Percentiles rank a stretch among this genome's conserved stretches.
phyloP scores from a whole-genome alignment of 2,888 invertebrate genomes.

The Mechanitis messenoides region DNA sequence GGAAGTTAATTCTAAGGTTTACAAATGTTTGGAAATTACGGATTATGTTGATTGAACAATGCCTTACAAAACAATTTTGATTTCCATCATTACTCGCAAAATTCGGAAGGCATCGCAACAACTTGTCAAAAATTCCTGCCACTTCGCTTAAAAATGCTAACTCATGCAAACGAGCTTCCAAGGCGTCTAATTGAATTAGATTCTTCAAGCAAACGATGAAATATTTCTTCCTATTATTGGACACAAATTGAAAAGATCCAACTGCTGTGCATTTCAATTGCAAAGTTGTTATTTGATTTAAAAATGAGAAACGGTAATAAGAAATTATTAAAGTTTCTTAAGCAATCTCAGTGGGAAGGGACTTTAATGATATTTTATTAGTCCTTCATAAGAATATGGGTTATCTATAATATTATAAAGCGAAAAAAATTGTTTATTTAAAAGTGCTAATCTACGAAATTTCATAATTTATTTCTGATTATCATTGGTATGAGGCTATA shows the following conservation, averaged over 20 bases:
- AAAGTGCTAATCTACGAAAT: too few species aligned
- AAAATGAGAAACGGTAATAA: slow-evolving; percentile 32
- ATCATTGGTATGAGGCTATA: too few species aligned
- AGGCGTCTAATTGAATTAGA: slow-evolving; percentile 68
- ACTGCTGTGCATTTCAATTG: slow-evolving; percentile 58
- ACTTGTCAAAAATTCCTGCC: slow-evolving; percentile 40
- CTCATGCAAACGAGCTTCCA: slow-evolving; percentile 71
- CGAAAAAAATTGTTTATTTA: too few species aligned
- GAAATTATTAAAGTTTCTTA: slow-evolving; percentile 18
- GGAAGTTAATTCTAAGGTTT: background rate
- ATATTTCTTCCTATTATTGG: slow-evolving; percentile 59
- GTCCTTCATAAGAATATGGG: too few species aligned
- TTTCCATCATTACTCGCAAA: slow-evolving; percentile 20
- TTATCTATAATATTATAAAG: too few species aligned
- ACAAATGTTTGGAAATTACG: slow-evolving; percentile 2
- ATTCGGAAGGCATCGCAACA: slow-evolving; percentile 19
- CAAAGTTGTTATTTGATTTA: slow-evolving; percentile 50
- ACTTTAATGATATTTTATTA: background rate
- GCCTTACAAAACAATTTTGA: slow-evolving; percentile 12
- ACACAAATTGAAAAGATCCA: slow-evolving; percentile 58
- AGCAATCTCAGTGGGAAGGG: slow-evolving; percentile 1
- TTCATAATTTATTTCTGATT: too few species aligned
- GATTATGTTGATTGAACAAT: slow-evolving; percentile 5
- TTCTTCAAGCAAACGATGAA: slow-evolving; percentile 59
- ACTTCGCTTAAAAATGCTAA: slow-evolving; percentile 71